Conservation (phyloP, 2,888 invertebrate genomes). For the Hymenopus coronatus region DNA sequence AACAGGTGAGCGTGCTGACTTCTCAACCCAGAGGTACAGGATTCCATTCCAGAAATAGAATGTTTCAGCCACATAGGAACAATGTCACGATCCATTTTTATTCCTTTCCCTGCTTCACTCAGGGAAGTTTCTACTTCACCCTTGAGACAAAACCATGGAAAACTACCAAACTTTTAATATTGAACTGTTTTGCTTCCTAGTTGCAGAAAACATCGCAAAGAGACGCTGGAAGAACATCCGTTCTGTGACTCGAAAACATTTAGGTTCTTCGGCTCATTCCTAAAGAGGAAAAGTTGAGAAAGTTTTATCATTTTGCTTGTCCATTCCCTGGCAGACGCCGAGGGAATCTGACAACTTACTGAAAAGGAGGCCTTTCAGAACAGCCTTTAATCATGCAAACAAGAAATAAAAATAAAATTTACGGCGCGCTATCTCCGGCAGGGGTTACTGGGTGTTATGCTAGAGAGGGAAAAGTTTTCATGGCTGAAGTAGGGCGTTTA, state of each 20-base stretch:
- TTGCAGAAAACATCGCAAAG: neutral
- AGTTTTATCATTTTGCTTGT: neutral
- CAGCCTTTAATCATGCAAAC: neutral
- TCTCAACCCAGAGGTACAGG: no score
- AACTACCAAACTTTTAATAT: neutral
- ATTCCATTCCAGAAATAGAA: no score
- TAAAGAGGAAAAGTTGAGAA: neutral
- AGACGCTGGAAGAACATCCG: neutral
- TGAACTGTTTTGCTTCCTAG: neutral
- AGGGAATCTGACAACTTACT: neutral
- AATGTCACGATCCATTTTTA: no score
- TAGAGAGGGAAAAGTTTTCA: neutral
- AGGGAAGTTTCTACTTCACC: neutral
- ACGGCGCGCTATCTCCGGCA: neutral
- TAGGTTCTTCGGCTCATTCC: neutral
- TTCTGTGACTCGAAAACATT: neutral
- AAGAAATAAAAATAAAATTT: neutral
- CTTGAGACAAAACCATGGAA: neutral
- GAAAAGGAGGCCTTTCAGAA: neutral
- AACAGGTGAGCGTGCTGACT: no score
- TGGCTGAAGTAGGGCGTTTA: neutral
- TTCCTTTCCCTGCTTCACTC: neutral
- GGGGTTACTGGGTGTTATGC: neutral
- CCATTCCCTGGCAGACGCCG: neutral
- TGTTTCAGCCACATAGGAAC: no score